Evolutionary conservation across 2,797 vertebrate genomes (phyloP).

Genomic region (Anguilla obscura): DNA sequence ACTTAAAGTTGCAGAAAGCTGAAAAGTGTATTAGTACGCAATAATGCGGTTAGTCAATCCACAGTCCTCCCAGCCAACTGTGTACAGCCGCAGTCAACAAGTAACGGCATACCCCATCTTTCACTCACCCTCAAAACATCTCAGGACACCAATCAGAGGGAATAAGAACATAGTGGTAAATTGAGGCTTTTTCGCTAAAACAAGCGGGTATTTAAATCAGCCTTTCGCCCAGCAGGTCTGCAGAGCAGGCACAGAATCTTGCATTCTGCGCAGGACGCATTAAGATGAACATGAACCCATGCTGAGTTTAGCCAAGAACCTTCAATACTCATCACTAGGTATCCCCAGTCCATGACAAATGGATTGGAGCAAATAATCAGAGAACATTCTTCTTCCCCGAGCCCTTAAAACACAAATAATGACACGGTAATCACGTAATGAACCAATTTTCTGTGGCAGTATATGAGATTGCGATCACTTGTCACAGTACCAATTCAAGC

Average conservation of each 20-base stretch:
- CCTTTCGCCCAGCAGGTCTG: constrained; percentile 2
- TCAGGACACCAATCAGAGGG: constrained; percentile 2
- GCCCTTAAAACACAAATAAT: constrained; percentile 40
- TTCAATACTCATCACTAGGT: background rate
- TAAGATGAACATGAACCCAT: constrained; percentile 7
- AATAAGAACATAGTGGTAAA: constrained; percentile 11
- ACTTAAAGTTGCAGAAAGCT: background rate
- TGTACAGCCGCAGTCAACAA: background rate
- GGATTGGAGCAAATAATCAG: constrained; percentile 47
- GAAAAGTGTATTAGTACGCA: background rate
- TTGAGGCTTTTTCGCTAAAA: background rate
- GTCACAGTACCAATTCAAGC: constrained; percentile 28
- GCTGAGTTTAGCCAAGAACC: background rate
- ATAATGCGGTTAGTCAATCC: background rate
- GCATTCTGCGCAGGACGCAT: background rate
- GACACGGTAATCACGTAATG: constrained; percentile 50
- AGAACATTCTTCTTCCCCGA: constrained; percentile 42
- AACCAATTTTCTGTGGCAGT: constrained; percentile 38
- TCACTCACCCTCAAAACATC: background rate
- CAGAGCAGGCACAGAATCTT: background rate
- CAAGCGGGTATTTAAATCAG: constrained; percentile 17
- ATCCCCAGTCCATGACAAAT: constrained; percentile 43
- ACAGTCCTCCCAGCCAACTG: background rate
- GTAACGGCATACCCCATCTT: background rate
- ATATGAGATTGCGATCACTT: background rate